Percentiles rank a stretch among this genome's conserved stretches.
Conservation (phyloP, 64 coral and sea anemone genomes). For the Montipora capricornis region DNA sequence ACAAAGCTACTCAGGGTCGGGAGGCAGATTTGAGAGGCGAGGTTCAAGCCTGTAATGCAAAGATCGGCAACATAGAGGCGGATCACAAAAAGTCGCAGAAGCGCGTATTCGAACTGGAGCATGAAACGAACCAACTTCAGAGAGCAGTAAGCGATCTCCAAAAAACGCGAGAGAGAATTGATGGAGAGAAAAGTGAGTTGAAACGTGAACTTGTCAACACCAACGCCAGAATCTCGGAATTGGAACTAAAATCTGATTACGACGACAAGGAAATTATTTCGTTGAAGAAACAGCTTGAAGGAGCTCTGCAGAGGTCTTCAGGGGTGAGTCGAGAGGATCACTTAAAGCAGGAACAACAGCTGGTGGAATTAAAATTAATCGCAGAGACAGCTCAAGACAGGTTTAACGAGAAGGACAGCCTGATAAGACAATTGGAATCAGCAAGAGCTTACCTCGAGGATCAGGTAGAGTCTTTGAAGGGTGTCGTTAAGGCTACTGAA, state of each 20-base stretch:
- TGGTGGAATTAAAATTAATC: constrained; percentile 81
- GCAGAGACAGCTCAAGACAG: constrained; percentile 86
- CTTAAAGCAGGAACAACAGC: constrained; percentile 76
- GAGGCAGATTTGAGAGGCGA: constrained; percentile 88
- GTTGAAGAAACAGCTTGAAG: constrained; percentile 87
- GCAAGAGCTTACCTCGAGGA: constrained; percentile 73
- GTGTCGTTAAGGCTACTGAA: constrained; percentile 47
- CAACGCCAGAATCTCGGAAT: constrained; percentile 79
- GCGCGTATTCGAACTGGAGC: constrained; percentile 82
- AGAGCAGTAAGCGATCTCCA: constrained; percentile 82
- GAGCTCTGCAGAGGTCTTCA: constrained; percentile 73
- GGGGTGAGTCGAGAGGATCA: constrained; percentile 71
- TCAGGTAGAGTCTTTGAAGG: constrained; percentile 79
- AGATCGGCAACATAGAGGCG: constrained; percentile 71
- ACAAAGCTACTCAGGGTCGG: constrained; percentile 77
- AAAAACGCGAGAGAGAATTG: constrained; percentile 67
- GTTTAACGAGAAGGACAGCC: constrained; percentile 88
- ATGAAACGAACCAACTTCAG: constrained; percentile 70
- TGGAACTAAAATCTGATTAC: constrained; percentile 91
- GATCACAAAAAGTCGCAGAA: constrained; percentile 97
- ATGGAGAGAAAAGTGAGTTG: constrained; percentile 75
- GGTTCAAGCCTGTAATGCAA: constrained; percentile 69
- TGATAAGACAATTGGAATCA: constrained; percentile 83
- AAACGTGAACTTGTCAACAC: constrained; percentile 84
- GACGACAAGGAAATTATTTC: constrained; percentile 83